A percentile compares a stretch with the other conserved stretches of the same genome.
These are phyloP conservation scores for Euschistus heros DNA, from an alignment of 1,140 invertebrate genomes.

Conservation along the genomic window DNA sequence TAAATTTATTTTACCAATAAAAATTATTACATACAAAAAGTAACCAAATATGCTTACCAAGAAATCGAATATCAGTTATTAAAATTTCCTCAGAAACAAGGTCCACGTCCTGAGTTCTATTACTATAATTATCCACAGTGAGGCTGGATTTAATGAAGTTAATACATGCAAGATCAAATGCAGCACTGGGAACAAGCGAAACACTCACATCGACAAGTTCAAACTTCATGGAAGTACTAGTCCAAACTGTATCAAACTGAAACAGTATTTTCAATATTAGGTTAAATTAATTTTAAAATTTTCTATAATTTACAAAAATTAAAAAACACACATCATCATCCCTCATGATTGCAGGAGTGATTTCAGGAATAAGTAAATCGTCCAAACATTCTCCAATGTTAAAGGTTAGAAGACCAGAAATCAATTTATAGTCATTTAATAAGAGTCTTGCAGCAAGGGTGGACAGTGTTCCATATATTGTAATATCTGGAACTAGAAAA, in stretches of 20 bases:
- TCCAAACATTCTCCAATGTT: constrained; percentile 87
- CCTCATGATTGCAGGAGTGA: constrained; percentile 17
- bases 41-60: constrained; percentile 20
- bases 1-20: too few relatives aligned
- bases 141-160: constrained; percentile 86
- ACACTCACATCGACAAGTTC: constrained; percentile 82
- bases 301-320: not conserved
- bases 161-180: constrained; percentile 60
- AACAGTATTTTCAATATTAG: not conserved
- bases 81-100: constrained; percentile 86
- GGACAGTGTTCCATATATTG: constrained; percentile 72
- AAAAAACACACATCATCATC: constrained; percentile 14
- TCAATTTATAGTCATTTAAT: constrained; percentile 73
- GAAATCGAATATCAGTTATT: constrained; percentile 65
- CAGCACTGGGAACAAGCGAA: constrained; percentile 48
- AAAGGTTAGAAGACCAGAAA: constrained; percentile 76
- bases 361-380: constrained; percentile 38
- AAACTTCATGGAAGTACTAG: constrained; percentile 63
- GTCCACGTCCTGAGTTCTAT: constrained; percentile 83
- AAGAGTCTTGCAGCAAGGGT: constrained; percentile 76
- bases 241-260: constrained; percentile 47
- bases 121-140: constrained; percentile 71
- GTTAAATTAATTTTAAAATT: not conserved
- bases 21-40: too few relatives aligned
- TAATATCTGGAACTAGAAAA: constrained; percentile 67